Base-by-base conservation (phyloP, 2,888 invertebrate species). In the Meloe dianella region DNA sequence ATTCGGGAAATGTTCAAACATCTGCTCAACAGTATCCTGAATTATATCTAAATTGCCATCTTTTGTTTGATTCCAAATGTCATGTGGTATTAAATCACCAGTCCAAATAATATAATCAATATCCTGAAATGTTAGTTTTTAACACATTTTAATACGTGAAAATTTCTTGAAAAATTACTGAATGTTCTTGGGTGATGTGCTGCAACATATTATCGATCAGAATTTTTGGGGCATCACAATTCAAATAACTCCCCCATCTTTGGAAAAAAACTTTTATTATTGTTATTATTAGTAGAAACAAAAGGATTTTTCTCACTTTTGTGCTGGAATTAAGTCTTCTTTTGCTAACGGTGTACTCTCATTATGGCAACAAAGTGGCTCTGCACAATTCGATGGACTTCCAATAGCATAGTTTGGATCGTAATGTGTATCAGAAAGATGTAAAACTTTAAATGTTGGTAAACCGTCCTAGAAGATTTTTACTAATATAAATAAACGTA, bases 91-190 rank as follows among this genome's bases (percentile, higher is more conserved):
- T 71, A 97, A 85, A 84, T 98, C 98, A 3, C 98, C 98, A 0
- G 97, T 97, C 95, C 97, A 97, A 60, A 97, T 85, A 69, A 98
- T 95, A 79, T 95, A 95, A 83, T 96, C 95, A 70, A 96, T 93
- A 79, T 95, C 95, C 92, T 93, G 80, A 61, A 86, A 76, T 51
- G 24, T 57, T 60, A 62, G 17, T 35, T 60, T 12, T 59, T 22
- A 10, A 57, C n/a, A n/a, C n/a, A n/a, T 14, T n/a, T 27, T 22
- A 29, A 27, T 47, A 30, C 4, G 4, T n/a, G 2, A 14, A 1
- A 47, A 14, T 54, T 32, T 35, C 47, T 60, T 62, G n/a, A n/a
- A 22, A 56, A 81, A 85, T 84, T 83, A 93, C 93, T 65, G 92
- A 89, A 85, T 96, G 96, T 41, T 92, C 91, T 67, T 91, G 89